Evolutionary conservation across 2,797 vertebrate species (phyloP).

Genomic region (Meriones psammophilus): DNA sequence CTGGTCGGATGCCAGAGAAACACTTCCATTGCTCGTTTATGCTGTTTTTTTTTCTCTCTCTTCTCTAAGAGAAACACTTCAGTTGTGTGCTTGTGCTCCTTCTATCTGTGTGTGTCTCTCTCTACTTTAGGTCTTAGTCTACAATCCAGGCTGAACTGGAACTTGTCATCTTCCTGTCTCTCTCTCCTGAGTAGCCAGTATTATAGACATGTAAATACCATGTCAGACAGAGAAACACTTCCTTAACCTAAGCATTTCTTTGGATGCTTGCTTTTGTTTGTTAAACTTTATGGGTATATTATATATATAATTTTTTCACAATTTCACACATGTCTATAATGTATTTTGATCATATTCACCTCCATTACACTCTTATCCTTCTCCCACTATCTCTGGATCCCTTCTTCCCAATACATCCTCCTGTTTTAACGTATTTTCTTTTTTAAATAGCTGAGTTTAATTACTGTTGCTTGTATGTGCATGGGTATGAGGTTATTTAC

Average conservation of each 20-base stretch:
- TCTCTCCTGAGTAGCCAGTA: not conserved
- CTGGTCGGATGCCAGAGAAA: not conserved
- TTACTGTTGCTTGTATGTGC: not conserved
- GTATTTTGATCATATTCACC: not conserved
- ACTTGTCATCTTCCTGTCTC: not conserved
- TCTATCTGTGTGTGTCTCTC: not conserved
- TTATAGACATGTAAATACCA: not conserved
- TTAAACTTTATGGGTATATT: not conserved
- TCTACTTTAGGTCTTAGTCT: not conserved
- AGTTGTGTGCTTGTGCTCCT: not conserved
- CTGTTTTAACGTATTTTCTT: not conserved
- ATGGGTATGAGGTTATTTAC: not conserved
- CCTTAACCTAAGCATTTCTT: slow-evolving; percentile 45
- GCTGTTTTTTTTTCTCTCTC: no score
- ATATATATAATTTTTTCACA: not conserved
- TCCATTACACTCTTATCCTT: not conserved
- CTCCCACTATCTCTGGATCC: not conserved
- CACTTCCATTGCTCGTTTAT: not conserved
- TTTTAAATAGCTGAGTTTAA: not conserved
- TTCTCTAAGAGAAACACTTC: not conserved
- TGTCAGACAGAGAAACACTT: not conserved
- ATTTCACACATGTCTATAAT: not conserved
- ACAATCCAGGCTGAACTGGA: not conserved
- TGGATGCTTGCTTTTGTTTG: slow-evolving; percentile 37
- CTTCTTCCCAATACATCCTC: not conserved